These are phyloP conservation scores for Plagodis pulveraria DNA, from an alignment of 2,888 invertebrate species.

Conservation along the genomic window DNA sequence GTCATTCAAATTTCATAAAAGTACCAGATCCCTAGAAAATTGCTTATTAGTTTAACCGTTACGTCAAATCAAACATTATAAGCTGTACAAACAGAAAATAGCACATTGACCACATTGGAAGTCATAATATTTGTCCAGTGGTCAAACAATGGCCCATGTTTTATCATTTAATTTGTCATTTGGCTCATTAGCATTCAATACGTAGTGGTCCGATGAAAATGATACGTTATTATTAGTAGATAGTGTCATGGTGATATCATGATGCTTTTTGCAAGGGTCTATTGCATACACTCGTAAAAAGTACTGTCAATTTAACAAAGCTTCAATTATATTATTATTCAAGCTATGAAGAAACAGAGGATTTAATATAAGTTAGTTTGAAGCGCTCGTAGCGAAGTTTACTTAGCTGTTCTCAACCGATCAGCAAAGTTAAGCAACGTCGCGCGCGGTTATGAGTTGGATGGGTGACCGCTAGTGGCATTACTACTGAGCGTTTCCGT, in stretches of 20 bases:
- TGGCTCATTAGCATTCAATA: conserved; percentile 15
- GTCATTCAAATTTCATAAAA: too few relatives aligned
- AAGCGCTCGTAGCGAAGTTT: too few relatives aligned
- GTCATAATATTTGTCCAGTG: conserved; percentile 6
- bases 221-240: conserved; percentile 29
- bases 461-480: too few relatives aligned
- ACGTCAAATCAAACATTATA: neutral
- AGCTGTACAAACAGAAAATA: neutral
- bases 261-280: conserved; percentile 28
- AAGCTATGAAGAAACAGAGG: too few relatives aligned
- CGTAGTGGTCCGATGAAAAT: conserved; percentile 19
- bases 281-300: neutral
- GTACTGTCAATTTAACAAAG: too few relatives aligned
- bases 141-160: conserved; percentile 14
- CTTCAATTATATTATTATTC: too few relatives aligned
- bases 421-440: too few relatives aligned
- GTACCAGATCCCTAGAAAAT: neutral
- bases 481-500: too few relatives aligned
- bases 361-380: too few relatives aligned
- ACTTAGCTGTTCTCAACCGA: too few relatives aligned
- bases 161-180: conserved; percentile 12
- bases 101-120: neutral
- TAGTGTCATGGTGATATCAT: conserved; percentile 56
- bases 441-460: too few relatives aligned
- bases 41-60: neutral